phyloP scores from a whole-genome alignment of 2,888 invertebrate genomes.

The Lumbricus terrestris region DNA sequence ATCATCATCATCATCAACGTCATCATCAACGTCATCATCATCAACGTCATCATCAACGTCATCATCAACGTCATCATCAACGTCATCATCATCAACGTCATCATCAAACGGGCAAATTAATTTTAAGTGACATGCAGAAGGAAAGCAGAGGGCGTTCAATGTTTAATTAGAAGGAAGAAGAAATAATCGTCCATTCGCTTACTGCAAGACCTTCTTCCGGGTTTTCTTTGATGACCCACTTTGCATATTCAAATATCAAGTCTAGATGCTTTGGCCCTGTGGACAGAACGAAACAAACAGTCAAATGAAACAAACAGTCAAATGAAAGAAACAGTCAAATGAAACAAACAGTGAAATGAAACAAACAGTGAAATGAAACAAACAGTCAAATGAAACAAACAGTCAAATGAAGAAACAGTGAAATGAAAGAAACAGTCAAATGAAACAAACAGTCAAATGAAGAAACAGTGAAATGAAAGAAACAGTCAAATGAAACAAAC shows the following conservation, averaged over 20 bases:
- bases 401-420: not conserved
- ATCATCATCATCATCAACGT: constrained; percentile 13
- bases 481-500: not conserved
- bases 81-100: constrained; percentile 16
- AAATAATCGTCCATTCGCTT: not conserved
- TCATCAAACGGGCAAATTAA: too few relatives aligned
- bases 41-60: constrained; percentile 18
- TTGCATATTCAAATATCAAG: constrained; percentile 87
- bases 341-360: not conserved
- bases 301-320: not conserved
- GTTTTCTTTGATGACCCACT: constrained; percentile 83
- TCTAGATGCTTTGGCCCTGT: constrained; percentile 75
- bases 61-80: constrained; percentile 17
- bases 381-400: not conserved
- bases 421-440: too few relatives aligned
- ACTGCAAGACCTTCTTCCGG: constrained; percentile 82
- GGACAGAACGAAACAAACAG: constrained; percentile 35
- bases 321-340: not conserved
- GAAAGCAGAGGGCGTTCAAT: not conserved
- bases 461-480: too few relatives aligned
- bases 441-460: not conserved
- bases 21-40: not conserved
- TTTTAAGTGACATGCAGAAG: too few relatives aligned
- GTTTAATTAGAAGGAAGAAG: not conserved
- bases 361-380: not conserved